Conservation (phyloP, 1,140 invertebrate genomes). For the Megalopta genalis region DNA sequence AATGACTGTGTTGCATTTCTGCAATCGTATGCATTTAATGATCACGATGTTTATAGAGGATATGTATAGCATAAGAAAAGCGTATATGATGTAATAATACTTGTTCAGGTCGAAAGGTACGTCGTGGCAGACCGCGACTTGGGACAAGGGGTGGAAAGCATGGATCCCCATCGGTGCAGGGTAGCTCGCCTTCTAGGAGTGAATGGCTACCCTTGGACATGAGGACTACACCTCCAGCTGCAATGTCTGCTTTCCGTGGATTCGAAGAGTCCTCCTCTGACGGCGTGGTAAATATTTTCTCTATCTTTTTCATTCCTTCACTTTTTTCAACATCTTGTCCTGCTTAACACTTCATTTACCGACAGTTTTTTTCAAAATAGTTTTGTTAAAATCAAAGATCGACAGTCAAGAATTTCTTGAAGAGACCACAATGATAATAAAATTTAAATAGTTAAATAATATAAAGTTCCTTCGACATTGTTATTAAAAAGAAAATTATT, state of each 20-base stretch:
- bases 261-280: constrained; percentile 76
- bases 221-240: constrained; percentile 77
- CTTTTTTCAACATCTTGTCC: background rate
- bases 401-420: too few species aligned
- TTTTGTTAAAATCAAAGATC: too few species aligned
- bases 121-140: constrained; percentile 78
- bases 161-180: constrained; percentile 69
- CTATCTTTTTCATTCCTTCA: background rate
- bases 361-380: too few species aligned
- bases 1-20: too few species aligned
- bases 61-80: too few species aligned
- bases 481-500: too few species aligned
- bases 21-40: too few species aligned
- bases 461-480: too few species aligned
- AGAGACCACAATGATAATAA: too few species aligned
- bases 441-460: too few species aligned
- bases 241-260: constrained; percentile 75
- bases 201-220: constrained; percentile 78
- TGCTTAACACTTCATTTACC: too few species aligned
- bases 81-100: background rate
- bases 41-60: too few species aligned
- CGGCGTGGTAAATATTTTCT: constrained; percentile 73
- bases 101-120: constrained; percentile 71
- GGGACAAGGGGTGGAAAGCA: constrained; percentile 76
- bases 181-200: constrained; percentile 73